Conservation (phyloP, 2,797 vertebrate genomes). For the Eulemur coronatus region DNA sequence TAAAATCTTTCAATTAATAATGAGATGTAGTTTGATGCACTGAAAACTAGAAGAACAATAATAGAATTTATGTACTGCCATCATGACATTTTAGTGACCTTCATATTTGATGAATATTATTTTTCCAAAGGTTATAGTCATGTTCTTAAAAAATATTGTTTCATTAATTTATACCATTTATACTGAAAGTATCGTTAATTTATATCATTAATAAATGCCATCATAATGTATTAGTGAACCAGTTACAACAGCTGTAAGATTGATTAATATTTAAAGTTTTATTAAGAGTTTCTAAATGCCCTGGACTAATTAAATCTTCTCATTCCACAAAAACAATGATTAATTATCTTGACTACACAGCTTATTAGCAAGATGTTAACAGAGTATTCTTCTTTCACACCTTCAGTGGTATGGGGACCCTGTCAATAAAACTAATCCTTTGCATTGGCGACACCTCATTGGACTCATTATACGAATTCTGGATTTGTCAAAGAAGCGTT, state of each 20-base stretch:
- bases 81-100: slow-evolving; percentile 24
- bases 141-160: neutral
- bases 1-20: slow-evolving; percentile 10
- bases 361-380: neutral
- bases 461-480: neutral
- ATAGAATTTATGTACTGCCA: neutral
- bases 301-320: slow-evolving; percentile 15
- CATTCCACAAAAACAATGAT: neutral
- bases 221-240: neutral
- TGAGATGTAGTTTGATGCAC: neutral
- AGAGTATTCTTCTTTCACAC: neutral
- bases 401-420: neutral
- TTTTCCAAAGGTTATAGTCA: slow-evolving; percentile 2
- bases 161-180: neutral
- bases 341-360: slow-evolving; percentile 10
- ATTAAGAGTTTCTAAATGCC: slow-evolving; percentile 27
- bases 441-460: neutral
- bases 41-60: neutral
- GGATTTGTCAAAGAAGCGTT: neutral
- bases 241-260: slow-evolving; percentile 21
- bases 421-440: neutral
- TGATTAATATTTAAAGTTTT: slow-evolving; percentile 31
- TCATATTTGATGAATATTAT: neutral
- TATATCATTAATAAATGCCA: slow-evolving; percentile 18
- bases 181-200: neutral